Base-by-base conservation (phyloP, 2,113 vertebrate genomes). In the Pterocles orientalis region DNA sequence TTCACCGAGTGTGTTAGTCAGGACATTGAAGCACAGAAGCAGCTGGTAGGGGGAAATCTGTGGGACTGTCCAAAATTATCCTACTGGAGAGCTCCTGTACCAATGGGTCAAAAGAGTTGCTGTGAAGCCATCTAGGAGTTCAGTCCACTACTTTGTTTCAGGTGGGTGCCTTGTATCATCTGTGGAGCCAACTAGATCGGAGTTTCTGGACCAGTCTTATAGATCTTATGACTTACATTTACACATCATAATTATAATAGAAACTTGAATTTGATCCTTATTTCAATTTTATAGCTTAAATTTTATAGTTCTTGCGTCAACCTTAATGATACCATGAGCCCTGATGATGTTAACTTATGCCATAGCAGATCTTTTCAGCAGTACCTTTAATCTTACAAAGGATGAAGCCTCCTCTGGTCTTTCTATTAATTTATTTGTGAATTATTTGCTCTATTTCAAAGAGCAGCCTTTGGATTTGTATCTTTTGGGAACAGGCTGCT, bases 101-200 rank as follows among this genome's bases (percentile, higher is more conserved):
- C n/a, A 77, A 43, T 48, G 3, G 73, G 16, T n/a, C 0, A 2
- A 86, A 45, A 5, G 13, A 86, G 31, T 9, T 71, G 7, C 15
- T 86, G 57, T 70, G 65, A 75, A 82, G 36, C 4, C 19, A 43
- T 36, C 19, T 41, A 26, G 51, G 29, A 66, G 19, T 48, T 86
- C 36, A 66, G 19, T 18, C 14, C 23, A 6, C 36, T 36, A 17
- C 2, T 4, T 53, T 66, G 4, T 71, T 66, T 89, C 10, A 17
- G 16, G 7, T 58, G 31, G 2, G 1, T 50, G 7, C 4, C 0
- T 17, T 85, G 1, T 57, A 34, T 33, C 18, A 18, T 13, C 25
- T 31, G 12, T 31, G 18, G 1, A 3, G 28, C 0, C 0, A 2
- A 19, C 7, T 24, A 41, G 7, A 29, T 41, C 9, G 15, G 10